phyloP scores from a whole-genome alignment of 1,140 invertebrate species.

The Sarcophaga peregrina region DNA sequence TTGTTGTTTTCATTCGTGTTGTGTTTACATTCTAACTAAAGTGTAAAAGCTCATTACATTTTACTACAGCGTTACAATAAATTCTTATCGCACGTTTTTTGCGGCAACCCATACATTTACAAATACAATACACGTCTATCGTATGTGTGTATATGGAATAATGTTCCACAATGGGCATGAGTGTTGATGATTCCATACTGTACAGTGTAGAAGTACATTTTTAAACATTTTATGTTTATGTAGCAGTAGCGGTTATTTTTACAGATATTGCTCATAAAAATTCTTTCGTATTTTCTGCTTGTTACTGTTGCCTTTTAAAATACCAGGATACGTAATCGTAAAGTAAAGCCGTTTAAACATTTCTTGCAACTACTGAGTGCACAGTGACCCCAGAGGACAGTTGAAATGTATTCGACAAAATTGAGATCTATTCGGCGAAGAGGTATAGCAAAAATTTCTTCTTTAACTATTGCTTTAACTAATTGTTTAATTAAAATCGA shows the following conservation, averaged over 20 bases:
- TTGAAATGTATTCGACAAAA: no score
- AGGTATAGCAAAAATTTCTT: no score
- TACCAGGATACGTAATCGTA: background rate
- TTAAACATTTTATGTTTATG: slow-evolving; percentile 29
- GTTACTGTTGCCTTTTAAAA: background rate
- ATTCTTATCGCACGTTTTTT: slow-evolving; percentile 38
- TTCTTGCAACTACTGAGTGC: no score
- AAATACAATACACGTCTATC: background rate
- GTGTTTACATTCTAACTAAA: slow-evolving; percentile 27
- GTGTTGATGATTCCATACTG: no score
- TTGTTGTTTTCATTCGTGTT: no score
- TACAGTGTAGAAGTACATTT: background rate
- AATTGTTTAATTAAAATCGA: no score
- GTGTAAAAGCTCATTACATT: slow-evolving; percentile 41
- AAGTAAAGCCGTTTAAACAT: background rate
- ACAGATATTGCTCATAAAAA: slow-evolving; percentile 37
- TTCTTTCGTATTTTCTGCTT: slow-evolving; percentile 11
- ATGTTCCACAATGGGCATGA: no score
- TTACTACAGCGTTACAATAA: slow-evolving; percentile 39
- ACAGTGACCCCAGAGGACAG: no score
- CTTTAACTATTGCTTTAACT: no score
- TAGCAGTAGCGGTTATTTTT: slow-evolving; percentile 31
- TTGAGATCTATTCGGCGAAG: no score
- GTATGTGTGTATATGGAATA: no score
- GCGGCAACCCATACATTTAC: slow-evolving; percentile 16